phyloP scores from a whole-genome alignment of 2,888 invertebrate genomes.

The Tortricodes alternella region DNA sequence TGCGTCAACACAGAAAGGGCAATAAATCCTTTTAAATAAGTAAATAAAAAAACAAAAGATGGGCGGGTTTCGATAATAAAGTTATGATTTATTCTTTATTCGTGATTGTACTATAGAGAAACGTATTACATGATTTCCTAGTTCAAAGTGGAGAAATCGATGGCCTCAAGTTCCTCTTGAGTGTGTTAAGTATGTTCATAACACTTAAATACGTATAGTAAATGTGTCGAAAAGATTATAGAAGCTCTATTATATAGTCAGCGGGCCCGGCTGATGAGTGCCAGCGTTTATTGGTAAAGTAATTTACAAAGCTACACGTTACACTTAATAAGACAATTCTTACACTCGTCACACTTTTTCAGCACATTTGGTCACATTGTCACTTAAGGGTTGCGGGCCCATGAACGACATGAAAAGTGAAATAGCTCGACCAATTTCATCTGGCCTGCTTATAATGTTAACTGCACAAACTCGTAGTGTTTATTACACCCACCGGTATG shows the following conservation, averaged over 20 bases:
- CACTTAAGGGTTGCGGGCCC: too few relatives aligned
- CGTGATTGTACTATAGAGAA: constrained; percentile 18
- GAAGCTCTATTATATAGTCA: not conserved
- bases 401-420: too few relatives aligned
- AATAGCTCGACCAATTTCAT: too few relatives aligned
- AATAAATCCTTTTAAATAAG: not conserved
- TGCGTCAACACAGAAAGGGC: not conserved
- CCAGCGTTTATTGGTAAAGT: not conserved
- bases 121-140: constrained; percentile 7
- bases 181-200: not conserved
- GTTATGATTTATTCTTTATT: constrained; percentile 21
- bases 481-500: constrained; percentile 7
- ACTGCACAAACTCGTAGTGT: not conserved
- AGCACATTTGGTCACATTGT: too few relatives aligned
- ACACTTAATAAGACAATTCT: too few relatives aligned
- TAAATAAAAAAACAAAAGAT: constrained; percentile 11
- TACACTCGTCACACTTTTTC: too few relatives aligned
- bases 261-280: too few relatives aligned
- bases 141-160: constrained; percentile 2
- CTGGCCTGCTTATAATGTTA: not conserved
- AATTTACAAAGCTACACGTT: too few relatives aligned
- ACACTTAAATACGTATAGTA: not conserved
- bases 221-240: not conserved
- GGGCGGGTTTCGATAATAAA: constrained; percentile 7
- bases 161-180: not conserved